Evolutionary conservation across 2,797 vertebrate genomes (phyloP).

Genomic region (Cossypha heuglini): DNA sequence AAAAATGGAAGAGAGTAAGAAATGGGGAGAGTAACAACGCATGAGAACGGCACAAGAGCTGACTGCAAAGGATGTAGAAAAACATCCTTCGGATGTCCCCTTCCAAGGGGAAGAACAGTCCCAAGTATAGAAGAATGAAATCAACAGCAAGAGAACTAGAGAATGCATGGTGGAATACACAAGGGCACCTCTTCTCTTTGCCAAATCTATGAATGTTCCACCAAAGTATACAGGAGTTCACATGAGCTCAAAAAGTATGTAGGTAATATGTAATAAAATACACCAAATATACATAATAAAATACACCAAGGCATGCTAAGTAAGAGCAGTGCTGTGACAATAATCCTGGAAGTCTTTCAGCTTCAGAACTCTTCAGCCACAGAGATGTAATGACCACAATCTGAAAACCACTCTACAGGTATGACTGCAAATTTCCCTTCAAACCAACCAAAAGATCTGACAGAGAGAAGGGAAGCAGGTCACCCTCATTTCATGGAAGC

Average conservation of each 20-base stretch:
- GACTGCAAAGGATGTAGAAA: not conserved
- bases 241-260: not conserved
- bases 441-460: not conserved
- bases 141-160: not conserved
- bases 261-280: not conserved
- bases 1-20: not conserved
- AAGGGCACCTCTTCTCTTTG: fast-evolving
- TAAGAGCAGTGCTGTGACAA: not conserved
- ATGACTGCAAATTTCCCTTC: not conserved
- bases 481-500: not conserved
- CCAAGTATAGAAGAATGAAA: not conserved
- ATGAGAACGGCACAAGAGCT: not conserved
- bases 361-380: not conserved
- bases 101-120: not conserved
- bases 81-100: not conserved
- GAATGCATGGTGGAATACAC: fast-evolving
- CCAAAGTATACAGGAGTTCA: not conserved
- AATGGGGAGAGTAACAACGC: not conserved
- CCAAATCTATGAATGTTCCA: not conserved
- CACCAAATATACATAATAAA: not conserved
- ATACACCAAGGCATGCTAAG: not conserved
- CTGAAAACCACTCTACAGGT: not conserved
- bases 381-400: not conserved
- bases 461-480: not conserved
- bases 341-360: not conserved